phyloP scores from a whole-genome alignment of 2,113 vertebrate genomes.

The Hassar affinis region DNA sequence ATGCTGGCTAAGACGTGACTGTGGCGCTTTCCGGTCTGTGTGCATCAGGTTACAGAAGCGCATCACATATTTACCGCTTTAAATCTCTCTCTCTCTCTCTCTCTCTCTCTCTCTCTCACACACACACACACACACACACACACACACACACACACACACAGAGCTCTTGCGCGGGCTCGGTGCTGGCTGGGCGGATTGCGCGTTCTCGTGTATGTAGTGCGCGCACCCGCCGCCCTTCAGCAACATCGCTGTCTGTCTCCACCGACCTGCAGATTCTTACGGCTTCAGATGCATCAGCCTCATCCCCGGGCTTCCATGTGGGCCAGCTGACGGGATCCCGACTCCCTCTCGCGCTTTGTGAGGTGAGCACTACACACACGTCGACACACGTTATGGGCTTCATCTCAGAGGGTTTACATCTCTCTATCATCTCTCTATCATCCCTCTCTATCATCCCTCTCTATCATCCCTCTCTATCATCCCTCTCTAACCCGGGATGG shows the following conservation, averaged over 20 bases:
- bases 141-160: no score
- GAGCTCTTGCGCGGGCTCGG: conserved; percentile 27
- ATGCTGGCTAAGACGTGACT: neutral
- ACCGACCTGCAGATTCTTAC: conserved; percentile 27
- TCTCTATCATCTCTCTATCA: no score
- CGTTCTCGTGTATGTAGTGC: conserved; percentile 18
- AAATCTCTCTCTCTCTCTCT: conserved; percentile 10
- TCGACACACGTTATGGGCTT: neutral
- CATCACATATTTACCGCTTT: neutral
- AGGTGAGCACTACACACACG: conserved; percentile 12
- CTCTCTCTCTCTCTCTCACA: neutral
- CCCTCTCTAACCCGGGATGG: neutral
- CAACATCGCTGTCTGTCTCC: conserved; percentile 27
- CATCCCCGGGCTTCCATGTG: conserved; percentile 14
- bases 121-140: no score
- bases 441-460: no score
- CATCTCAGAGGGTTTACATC: neutral
- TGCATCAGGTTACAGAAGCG: neutral
- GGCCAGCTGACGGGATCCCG: conserved; percentile 41
- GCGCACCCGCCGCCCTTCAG: conserved; percentile 45
- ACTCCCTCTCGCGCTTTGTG: conserved; percentile 25
- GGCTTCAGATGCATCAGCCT: conserved; percentile 45
- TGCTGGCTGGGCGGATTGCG: conserved; percentile 32
- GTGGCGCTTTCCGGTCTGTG: neutral
- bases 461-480: no score